Percentiles rank a stretch among this genome's conserved stretches.
These are phyloP conservation scores for Mellilla xanthometata DNA, from an alignment of 2,888 invertebrate species.

Conservation along the genomic window DNA sequence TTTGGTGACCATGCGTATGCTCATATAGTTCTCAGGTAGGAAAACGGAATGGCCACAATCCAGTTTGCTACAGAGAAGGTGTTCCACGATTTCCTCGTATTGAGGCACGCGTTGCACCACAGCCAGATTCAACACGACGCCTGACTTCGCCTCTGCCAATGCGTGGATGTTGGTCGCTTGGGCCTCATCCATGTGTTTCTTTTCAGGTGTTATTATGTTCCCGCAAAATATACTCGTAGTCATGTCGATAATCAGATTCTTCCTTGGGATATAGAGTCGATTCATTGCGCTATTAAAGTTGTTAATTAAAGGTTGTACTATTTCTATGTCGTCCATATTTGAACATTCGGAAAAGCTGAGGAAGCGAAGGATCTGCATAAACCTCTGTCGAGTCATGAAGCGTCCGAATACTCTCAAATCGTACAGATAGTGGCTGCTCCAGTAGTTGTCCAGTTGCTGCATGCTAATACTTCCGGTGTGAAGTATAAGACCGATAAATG, in stretches of 20 bases:
- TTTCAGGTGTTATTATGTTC: neutral
- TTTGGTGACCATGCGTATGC: neutral
- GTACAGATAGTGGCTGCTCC: slow-evolving; percentile 12
- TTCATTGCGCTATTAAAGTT: slow-evolving; percentile 10
- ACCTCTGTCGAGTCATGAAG: slow-evolving; percentile 8
- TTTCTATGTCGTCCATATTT: neutral
- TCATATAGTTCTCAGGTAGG: neutral
- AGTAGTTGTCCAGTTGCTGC: slow-evolving; percentile 6
- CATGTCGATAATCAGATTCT: neutral
- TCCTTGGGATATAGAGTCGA: neutral
- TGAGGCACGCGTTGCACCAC: too few species aligned
- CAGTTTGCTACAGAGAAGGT: slow-evolving; percentile 5
- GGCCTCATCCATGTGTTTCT: too few species aligned
- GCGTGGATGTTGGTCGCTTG: too few species aligned
- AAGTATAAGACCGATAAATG: slow-evolving; percentile 10
- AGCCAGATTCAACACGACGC: too few species aligned
- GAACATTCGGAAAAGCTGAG: slow-evolving; percentile 4
- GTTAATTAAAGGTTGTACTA: slow-evolving; percentile 7
- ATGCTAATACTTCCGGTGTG: slow-evolving; percentile 11
- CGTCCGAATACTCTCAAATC: neutral
- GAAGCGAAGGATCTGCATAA: slow-evolving; percentile 3
- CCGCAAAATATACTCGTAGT: neutral
- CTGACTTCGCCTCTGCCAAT: too few species aligned
- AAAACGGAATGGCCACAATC: slow-evolving; percentile 11
- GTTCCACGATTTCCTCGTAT: too few species aligned